Evolutionary conservation across 2,888 invertebrate species (phyloP).

Genomic region (Noctua fimbriata): DNA sequence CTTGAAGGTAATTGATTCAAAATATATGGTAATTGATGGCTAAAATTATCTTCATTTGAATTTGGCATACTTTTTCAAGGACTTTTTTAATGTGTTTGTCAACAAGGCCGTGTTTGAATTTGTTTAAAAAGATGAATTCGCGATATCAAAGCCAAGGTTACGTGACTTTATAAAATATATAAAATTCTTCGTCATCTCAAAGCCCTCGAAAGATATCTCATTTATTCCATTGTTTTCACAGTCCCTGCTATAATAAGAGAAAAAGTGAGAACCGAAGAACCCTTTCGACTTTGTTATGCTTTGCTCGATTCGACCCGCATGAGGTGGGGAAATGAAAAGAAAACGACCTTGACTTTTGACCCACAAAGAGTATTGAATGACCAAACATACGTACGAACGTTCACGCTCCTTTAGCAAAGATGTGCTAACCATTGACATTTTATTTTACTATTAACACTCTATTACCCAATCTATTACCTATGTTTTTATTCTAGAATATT

Average conservation of each 20-base stretch:
- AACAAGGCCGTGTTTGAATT: neutral
- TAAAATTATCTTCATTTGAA: conserved; percentile 14
- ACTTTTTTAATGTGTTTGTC: conserved; percentile 17
- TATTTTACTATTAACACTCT: neutral
- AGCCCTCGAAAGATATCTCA: conserved; percentile 28
- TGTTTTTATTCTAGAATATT: neutral
- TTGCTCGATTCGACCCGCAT: neutral
- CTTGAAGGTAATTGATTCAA: neutral
- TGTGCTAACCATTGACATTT: conserved; percentile 13
- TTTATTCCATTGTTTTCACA: conserved; percentile 43
- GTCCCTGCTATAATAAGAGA: conserved; percentile 26
- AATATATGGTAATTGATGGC: conserved; percentile 4
- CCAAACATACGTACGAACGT: conserved; percentile 27
- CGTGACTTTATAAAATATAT: neutral
- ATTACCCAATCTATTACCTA: too few species aligned
- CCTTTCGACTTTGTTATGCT: conserved; percentile 53
- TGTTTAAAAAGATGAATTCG: neutral
- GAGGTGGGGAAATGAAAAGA: conserved; percentile 46
- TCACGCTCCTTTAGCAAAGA: conserved; percentile 21
- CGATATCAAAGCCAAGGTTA: neutral
- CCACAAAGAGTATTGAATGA: conserved; percentile 33
- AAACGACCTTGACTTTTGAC: conserved; percentile 55
- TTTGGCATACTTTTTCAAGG: conserved; percentile 13
- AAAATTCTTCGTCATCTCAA: conserved; percentile 5
- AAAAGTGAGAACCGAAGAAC: conserved; percentile 32